A percentile compares a stretch with the other conserved stretches of the same genome.
phyloP scores from a whole-genome alignment of 1,140 invertebrate species.

The Diorhabda carinulata region DNA sequence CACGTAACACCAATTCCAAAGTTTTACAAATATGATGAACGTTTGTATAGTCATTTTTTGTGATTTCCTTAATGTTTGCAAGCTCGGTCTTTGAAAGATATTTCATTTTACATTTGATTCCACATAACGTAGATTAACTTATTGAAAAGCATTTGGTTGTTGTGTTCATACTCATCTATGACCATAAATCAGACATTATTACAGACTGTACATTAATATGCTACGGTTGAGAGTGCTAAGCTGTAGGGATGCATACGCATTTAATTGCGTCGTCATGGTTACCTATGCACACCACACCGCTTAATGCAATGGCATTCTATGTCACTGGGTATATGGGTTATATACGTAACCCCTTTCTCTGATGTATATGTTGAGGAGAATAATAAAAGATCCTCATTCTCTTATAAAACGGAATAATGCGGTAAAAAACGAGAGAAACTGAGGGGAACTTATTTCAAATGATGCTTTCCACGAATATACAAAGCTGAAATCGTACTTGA shows the following conservation, averaged over 20 bases:
- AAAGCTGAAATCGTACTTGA: no score
- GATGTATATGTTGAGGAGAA: neutral
- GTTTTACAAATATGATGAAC: no score
- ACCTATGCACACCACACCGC: conserved; percentile 8
- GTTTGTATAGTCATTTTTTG: no score
- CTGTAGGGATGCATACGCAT: conserved; percentile 18
- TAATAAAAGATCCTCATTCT: neutral
- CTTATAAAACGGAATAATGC: neutral
- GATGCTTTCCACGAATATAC: neutral
- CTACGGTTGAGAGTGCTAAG: conserved; percentile 5
- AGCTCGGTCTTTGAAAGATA: no score
- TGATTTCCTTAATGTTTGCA: no score
- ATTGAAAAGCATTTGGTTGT: neutral
- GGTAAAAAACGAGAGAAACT: neutral
- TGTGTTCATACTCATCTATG: neutral
- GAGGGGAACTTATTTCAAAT: neutral
- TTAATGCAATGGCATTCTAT: conserved; percentile 14
- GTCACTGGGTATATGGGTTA: conserved; percentile 20
- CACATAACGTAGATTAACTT: no score
- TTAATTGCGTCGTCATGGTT: conserved; percentile 17
- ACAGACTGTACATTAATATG: conserved; percentile 18
- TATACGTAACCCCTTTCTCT: conserved; percentile 10
- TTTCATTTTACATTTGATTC: no score
- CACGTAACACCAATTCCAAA: no score
- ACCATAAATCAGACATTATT: conserved; percentile 7